Evolutionary conservation across 2,113 vertebrate species (phyloP).

Genomic region (Carlito syrichta): DNA sequence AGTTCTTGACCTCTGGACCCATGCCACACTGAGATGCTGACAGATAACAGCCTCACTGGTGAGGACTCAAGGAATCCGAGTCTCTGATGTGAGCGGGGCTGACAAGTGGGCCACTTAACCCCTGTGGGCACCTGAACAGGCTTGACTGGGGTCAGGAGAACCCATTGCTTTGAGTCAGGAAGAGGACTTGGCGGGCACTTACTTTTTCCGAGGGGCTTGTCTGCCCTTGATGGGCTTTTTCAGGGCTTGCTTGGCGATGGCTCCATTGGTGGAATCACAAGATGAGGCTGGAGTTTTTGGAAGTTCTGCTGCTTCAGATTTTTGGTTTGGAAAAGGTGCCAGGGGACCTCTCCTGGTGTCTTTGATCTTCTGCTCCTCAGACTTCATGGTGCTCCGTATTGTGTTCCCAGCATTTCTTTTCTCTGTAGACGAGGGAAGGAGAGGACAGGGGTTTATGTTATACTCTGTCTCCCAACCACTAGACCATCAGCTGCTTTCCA

Average conservation of each 20-base stretch:
- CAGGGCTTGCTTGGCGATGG: constrained; percentile 76
- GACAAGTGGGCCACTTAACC: rapidly evolving
- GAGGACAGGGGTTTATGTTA: not conserved
- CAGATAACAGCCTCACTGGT: not conserved
- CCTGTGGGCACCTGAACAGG: rapidly evolving
- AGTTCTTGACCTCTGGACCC: not conserved
- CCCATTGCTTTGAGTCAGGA: rapidly evolving
- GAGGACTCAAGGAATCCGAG: not conserved
- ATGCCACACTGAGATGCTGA: not conserved
- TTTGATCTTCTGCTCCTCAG: constrained; percentile 82
- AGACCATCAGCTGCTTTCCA: not conserved
- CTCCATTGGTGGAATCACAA: constrained; percentile 61
- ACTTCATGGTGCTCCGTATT: constrained; percentile 77
- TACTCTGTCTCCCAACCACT: not conserved
- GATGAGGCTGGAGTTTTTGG: constrained; percentile 62
- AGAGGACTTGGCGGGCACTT: constrained; percentile 55
- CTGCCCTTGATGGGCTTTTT: constrained; percentile 82
- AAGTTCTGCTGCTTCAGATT: constrained; percentile 78
- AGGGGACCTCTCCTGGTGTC: constrained; percentile 75
- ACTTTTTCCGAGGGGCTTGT: constrained; percentile 86
- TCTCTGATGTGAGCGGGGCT: not conserved
- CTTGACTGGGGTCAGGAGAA: rapidly evolving
- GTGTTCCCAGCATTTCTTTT: constrained; percentile 76
- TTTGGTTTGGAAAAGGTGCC: constrained; percentile 77
- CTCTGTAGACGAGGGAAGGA: constrained; percentile 67